These are phyloP conservation scores for Protomyctophum bolini DNA, from an alignment of 2,113 vertebrate genomes.

Conservation along the genomic window DNA sequence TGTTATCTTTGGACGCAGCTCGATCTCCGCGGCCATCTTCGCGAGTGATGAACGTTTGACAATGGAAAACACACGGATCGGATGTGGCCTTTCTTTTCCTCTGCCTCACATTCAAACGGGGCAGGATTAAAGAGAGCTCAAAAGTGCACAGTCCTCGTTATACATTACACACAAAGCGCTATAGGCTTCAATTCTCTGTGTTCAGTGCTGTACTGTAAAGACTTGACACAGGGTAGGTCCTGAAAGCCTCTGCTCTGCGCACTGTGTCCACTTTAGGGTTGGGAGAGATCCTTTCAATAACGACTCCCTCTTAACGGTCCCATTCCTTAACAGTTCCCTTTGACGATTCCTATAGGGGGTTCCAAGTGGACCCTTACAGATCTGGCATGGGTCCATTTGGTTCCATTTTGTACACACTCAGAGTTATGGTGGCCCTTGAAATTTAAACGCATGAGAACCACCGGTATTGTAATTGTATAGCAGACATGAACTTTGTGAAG, in stretches of 20 bases:
- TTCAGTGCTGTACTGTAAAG: slow-evolving; percentile 24
- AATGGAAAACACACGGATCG: slow-evolving; percentile 53
- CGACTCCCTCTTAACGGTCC: too few species aligned
- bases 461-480: too few species aligned
- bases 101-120: slow-evolving; percentile 27
- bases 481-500: too few species aligned
- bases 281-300: too few species aligned
- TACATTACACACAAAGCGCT: slow-evolving; percentile 19
- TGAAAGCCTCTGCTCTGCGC: background rate
- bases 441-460: too few species aligned
- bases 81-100: slow-evolving; percentile 55
- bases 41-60: slow-evolving; percentile 58
- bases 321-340: too few species aligned
- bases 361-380: too few species aligned
- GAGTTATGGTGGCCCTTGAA: too few species aligned
- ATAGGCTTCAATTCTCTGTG: slow-evolving; percentile 21
- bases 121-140: slow-evolving; percentile 45
- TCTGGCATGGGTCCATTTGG: too few species aligned
- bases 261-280: background rate
- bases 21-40: slow-evolving; percentile 51
- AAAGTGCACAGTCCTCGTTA: background rate
- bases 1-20: slow-evolving; percentile 63
- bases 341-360: too few species aligned
- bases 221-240: slow-evolving; percentile 16
- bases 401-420: too few species aligned